Base-by-base conservation (phyloP, 92 coral and sea anemone genomes). In the Porites lobata region DNA sequence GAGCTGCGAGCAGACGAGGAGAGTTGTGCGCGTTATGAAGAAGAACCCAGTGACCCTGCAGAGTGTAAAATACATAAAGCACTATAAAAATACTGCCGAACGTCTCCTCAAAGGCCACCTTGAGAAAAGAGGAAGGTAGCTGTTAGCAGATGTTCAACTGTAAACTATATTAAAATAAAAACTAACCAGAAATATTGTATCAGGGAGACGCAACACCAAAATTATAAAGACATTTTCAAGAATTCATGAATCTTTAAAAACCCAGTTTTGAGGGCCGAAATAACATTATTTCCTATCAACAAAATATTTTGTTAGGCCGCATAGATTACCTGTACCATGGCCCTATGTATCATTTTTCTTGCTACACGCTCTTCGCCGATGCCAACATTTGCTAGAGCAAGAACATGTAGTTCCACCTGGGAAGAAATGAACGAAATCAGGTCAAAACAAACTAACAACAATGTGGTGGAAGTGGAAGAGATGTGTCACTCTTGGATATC, bases 1-100 rank as follows among this genome's bases (percentile, higher is more conserved):
- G 92, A 52, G 94, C 94, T 14, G 94, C 96, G 66, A 98, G 89
- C 29, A 98, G 91, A 26, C 98, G 98, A 57, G 95, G 96, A 52
- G 98, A 86, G 77, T 98, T 96, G 74, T 98, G 99, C 29, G 98
- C 99, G 69, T 98, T 93, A 65, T 95, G 98, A 11, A 98, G 86
- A 1, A 98, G 92, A 38, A 98, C 96, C 99, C 99, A 98, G 85
- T 91, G 88, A 74, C 99, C 99, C 99, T 98, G 77, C n/a, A 72
- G 17, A 62, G 47, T 5, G 47, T 0, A 38, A 38, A 38, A 38
- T 38, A 4, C 47, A 4, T 38, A 38, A 38, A 38, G 0, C 47
- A 38, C 47, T 38, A 38, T 38, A 38, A 38, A 38, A 38, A 38
- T 38, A 38, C 7, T 38, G 47, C 0, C 0, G 47, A 38, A 38